Evolutionary conservation across 2,797 vertebrate species (phyloP).

Genomic region (Hyperoplus lanceolatus): DNA sequence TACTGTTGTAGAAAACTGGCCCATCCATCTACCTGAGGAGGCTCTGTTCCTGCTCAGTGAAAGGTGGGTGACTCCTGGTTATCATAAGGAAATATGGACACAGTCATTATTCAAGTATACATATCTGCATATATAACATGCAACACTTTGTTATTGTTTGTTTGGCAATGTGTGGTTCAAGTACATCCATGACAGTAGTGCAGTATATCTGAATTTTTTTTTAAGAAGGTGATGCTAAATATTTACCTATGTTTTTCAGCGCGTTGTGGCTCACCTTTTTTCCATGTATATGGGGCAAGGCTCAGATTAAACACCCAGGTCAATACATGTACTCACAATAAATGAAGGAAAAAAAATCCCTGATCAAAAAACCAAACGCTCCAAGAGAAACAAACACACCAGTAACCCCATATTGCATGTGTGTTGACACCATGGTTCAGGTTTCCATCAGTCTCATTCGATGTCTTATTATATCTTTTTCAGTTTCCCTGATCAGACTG

Average conservation of each 20-base stretch:
- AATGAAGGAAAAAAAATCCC: neutral
- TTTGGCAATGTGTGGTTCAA: neutral
- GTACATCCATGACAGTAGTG: neutral
- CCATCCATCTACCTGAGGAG: conserved; percentile 84
- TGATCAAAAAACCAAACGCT: neutral
- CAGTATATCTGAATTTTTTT: neutral
- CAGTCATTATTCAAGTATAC: neutral
- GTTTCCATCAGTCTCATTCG: neutral
- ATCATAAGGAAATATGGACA: neutral
- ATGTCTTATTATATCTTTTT: conserved; percentile 30
- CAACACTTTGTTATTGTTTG: neutral
- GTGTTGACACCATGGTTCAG: neutral
- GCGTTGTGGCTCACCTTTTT: neutral
- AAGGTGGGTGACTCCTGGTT: conserved; percentile 51
- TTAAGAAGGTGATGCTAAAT: conserved; percentile 8
- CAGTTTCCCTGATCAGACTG: conserved; percentile 91
- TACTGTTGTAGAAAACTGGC: conserved; percentile 83
- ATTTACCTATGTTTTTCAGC: neutral
- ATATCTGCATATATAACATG: neutral
- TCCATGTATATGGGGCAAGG: neutral
- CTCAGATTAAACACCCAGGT: neutral
- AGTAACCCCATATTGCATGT: neutral
- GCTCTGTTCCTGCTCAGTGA: conserved; percentile 87
- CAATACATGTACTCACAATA: neutral
- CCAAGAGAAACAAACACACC: neutral